A percentile compares a stretch with the other conserved stretches of the same genome.
Evolutionary conservation across 2,888 invertebrate genomes (phyloP).

Genomic region (Theretra japonica): DNA sequence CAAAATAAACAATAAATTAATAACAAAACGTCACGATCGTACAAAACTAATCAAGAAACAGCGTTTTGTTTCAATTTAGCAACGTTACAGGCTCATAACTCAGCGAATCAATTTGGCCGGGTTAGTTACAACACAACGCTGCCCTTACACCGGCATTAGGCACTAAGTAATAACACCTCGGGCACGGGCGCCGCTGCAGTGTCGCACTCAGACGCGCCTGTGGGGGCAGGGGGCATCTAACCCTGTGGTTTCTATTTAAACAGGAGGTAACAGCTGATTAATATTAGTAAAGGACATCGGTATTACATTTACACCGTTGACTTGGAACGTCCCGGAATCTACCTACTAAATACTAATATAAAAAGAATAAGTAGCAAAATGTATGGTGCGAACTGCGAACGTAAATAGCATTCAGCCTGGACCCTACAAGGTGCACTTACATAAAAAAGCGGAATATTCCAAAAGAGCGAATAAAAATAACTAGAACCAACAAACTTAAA

Average conservation of each 20-base stretch:
- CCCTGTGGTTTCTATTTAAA: not conserved
- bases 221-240: not conserved
- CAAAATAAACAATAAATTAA: constrained; percentile 7
- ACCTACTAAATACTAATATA: no score
- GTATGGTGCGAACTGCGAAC: no score
- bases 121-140: constrained; percentile 12
- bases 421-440: no score
- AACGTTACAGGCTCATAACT: constrained; percentile 12
- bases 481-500: no score
- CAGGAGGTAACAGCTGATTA: no score
- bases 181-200: not conserved
- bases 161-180: constrained; percentile 22
- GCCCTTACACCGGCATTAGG: constrained; percentile 14
- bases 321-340: no score
- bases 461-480: no score
- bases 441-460: no score
- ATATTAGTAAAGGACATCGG: no score
- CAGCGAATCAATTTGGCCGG: constrained; percentile 12
- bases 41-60: constrained; percentile 7
- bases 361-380: no score
- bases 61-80: constrained; percentile 17
- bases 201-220: not conserved
- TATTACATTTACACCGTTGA: no score
- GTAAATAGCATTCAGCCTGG: no score
- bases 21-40: not conserved